Evolutionary conservation across 2,888 invertebrate species (phyloP), one percentile per base, ranked within the genome.

Genomic region (Aplocera efformata): DNA sequence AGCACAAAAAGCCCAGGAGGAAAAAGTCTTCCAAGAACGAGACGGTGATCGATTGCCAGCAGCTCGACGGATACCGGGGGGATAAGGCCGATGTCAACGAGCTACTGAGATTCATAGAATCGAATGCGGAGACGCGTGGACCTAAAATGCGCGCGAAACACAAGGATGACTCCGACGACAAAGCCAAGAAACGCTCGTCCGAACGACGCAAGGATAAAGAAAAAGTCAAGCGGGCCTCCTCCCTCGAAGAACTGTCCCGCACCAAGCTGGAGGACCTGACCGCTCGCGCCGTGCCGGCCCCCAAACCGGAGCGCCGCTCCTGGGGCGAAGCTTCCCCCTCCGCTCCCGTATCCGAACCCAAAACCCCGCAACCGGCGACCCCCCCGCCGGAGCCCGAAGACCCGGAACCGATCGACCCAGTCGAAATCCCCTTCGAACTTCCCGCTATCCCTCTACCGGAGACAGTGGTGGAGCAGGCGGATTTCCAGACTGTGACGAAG

Each of bases 401-500:
- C 31, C 27, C 1, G 90, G 60, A 85, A 21, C 24, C 28, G 26
- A 22, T 5, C 7, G n/a, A 22, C 3, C 6, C n/a, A 6, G 1
- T n/a, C n/a, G 4, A 20, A 4, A 20, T 22, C 3, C 22, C 28
- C 0, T 45, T 36, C 10, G 40, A 40, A 8, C 32, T 45, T 3
- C 40, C 45, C 0, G 9, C 7, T 1, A 9, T 32, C 6, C 36
- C 44, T 2, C 88, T 56, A 42, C 78, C 53, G 7, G 43, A 44
- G 1, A 38, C 44, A 8, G 22, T 40, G 1, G 28, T 42, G 0
- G 92, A 92, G 73, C 89, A 90, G 34, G 89, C 93, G 7, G 96
- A 95, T 66, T 96, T 95, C 81, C 92, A 94, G 72, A 93, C 94
- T 34, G 96, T 96, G 35, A 94, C 93, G 42, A 96, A 95, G 71